Evolutionary conservation across 2,113 vertebrate genomes (phyloP).

Genomic region (Pelvicachromis taeniatus): DNA sequence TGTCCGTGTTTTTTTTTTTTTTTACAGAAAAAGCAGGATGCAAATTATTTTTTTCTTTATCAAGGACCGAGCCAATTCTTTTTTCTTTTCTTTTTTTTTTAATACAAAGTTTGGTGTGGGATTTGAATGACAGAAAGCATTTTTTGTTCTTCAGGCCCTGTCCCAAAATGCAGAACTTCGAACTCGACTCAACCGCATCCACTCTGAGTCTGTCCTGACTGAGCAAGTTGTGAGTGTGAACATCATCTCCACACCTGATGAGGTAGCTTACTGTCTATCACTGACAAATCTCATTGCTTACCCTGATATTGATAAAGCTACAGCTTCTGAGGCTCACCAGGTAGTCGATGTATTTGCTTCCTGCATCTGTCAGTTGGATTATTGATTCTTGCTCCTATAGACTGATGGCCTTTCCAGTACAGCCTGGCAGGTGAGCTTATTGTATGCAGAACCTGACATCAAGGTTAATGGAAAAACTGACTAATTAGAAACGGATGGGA

Average conservation of each 20-base stretch:
- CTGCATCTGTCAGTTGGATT: slow-evolving; percentile 29
- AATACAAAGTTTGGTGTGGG: neutral
- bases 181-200: slow-evolving; percentile 95
- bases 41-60: neutral
- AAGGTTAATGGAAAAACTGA: slow-evolving; percentile 52
- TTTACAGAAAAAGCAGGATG: neutral
- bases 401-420: slow-evolving; percentile 27
- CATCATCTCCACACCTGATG: slow-evolving; percentile 95
- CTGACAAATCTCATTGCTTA: slow-evolving; percentile 3
- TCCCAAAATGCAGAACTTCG: slow-evolving; percentile 97
- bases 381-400: slow-evolving; percentile 41
- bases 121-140: neutral
- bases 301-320: slow-evolving; percentile 7
- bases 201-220: slow-evolving; percentile 93
- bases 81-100: neutral
- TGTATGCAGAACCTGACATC: slow-evolving; percentile 32
- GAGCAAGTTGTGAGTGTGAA: slow-evolving; percentile 99
- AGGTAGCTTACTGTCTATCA: slow-evolving; percentile 77
- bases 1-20: neutral
- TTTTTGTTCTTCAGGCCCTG: slow-evolving; percentile 79
- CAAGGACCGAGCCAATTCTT: neutral
- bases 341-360: slow-evolving; percentile 11
- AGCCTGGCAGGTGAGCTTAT: slow-evolving; percentile 27
- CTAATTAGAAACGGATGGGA: slow-evolving; percentile 39
- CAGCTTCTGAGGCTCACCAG: neutral